Evolutionary conservation across 2,888 invertebrate species (phyloP), one percentile per base, ranked within the genome.

Genomic region (Stenchaetothrips biformis): DNA sequence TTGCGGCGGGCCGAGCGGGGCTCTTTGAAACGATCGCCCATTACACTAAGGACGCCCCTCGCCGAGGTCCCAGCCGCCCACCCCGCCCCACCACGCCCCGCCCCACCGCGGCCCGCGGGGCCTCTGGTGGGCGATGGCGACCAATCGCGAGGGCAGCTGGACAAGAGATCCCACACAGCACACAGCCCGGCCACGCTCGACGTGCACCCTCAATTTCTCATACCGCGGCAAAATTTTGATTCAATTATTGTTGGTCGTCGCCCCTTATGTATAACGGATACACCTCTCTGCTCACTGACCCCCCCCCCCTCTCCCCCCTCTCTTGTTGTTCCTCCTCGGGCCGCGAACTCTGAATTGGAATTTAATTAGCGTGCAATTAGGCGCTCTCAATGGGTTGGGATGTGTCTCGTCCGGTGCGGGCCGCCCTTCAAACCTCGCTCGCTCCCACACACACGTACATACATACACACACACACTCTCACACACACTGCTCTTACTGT

Each of bases 281-380:
- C 37, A 37, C 37, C 37, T 37, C 37, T 37, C 37, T 37, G 37
- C 62, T 21, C 27, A 9, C 79, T 13, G 27, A 27, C 48, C 13
- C 16, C 16, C 78, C 48, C 47, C 48, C n/a, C n/a, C n/a, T n/a
- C n/a, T n/a, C n/a, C n/a, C n/a, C 53, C 6, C 53, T 7, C 13
- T 13, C 9, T 53, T 2, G 16, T 53, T 9, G 13, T 62, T 62
- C 7, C 7, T 18, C 67, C 9, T 11, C 67, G 67, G 21, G 25
- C 67, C 1, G 67, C 21, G 7, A 4, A 25, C 21, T 25, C 67
- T 74, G 67, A 74, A 74, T 74, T 21, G 67, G 67, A 25, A 74
- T 74, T 74, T 74, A 74, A 74, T 74, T 74, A 74, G 21, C 67
- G 67, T 25, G 67, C 67, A 74, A 74, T 74, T 74, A 74, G 67